These are phyloP conservation scores for Andrena minutula DNA, from an alignment of 2,888 invertebrate genomes.

Conservation along the genomic window DNA sequence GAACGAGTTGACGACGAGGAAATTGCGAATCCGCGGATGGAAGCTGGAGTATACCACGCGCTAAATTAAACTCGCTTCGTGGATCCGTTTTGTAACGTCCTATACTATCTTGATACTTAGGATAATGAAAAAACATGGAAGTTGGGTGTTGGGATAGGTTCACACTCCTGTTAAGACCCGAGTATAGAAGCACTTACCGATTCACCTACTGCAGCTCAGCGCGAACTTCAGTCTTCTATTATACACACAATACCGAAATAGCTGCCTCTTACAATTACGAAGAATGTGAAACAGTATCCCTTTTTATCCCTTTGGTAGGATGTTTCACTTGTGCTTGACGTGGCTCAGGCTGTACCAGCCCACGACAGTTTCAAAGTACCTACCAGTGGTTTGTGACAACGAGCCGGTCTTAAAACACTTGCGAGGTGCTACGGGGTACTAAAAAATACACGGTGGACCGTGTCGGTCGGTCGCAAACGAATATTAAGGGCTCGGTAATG, in stretches of 20 bases:
- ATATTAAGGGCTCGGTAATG: constrained; percentile 38
- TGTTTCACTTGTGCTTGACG: neutral
- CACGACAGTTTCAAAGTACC: neutral
- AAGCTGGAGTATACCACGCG: neutral
- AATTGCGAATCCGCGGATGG: neutral
- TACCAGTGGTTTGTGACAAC: neutral
- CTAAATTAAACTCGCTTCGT: constrained; percentile 5
- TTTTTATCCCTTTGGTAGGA: neutral
- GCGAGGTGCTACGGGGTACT: neutral
- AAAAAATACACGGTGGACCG: constrained; percentile 10
- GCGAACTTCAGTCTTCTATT: neutral
- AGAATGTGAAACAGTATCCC: constrained; percentile 13
- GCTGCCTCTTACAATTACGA: neutral
- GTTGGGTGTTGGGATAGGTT: neutral
- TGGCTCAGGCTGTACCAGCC: neutral
- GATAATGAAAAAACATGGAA: neutral
- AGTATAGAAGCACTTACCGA: neutral
- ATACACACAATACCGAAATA: constrained; percentile 13
- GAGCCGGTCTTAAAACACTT: neutral
- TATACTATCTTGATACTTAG: neutral
- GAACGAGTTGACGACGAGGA: constrained; percentile 45
- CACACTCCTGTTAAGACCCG: neutral
- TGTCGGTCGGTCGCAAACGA: constrained; percentile 31
- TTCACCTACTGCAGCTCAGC: neutral
- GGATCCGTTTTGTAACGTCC: neutral